Percentiles rank a stretch among this genome's conserved stretches.
These are phyloP conservation scores for Andrena dorsata DNA, from an alignment of 2,888 invertebrate genomes.

Conservation along the genomic window DNA sequence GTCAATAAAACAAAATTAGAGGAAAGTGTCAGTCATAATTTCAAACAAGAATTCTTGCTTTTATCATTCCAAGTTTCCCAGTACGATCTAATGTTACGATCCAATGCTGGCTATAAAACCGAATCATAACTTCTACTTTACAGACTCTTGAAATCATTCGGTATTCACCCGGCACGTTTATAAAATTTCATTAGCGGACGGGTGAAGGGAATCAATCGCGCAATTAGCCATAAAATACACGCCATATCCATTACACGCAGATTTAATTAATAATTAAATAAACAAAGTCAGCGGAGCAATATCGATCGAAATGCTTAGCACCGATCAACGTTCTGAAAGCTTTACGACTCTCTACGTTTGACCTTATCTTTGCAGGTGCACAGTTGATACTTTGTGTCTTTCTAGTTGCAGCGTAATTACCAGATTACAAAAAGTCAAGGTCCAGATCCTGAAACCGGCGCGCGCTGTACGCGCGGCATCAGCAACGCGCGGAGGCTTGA, in stretches of 20 bases:
- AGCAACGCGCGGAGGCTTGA: neutral
- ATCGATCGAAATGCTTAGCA: constrained; percentile 17
- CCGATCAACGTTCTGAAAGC: constrained; percentile 4
- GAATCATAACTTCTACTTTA: neutral
- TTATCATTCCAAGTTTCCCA: neutral
- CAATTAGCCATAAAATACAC: neutral
- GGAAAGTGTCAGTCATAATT: neutral
- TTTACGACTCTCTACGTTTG: constrained; percentile 26
- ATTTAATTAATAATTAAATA: neutral
- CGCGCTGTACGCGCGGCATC: neutral
- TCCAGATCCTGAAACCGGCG: neutral
- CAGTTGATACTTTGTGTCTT: constrained; percentile 14
- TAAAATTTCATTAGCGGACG: neutral
- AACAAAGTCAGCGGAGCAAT: constrained; percentile 11
- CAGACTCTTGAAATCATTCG: neutral
- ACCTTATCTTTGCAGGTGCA: constrained; percentile 25
- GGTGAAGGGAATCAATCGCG: neutral
- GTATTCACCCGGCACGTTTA: neutral
- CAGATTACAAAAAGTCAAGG: constrained; percentile 31
- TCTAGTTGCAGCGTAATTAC: constrained; percentile 21
- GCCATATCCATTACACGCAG: neutral
- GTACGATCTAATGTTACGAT: neutral
- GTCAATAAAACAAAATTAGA: neutral
- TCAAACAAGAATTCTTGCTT: neutral
- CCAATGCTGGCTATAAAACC: neutral